Conservation (phyloP, 2,888 invertebrate genomes). For the Agrotis ipsilon region DNA sequence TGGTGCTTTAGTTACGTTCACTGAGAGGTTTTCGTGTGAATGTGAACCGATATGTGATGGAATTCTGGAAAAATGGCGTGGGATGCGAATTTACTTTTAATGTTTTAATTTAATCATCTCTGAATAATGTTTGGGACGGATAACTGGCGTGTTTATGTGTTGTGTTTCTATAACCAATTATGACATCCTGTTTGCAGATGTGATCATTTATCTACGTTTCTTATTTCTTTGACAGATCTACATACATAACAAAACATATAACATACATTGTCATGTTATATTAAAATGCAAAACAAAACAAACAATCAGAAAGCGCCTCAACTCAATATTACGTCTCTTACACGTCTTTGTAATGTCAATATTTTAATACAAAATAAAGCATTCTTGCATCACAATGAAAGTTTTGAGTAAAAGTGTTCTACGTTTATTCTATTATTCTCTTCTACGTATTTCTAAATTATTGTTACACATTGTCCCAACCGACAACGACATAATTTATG, state of each 20-base stretch:
- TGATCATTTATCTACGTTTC: too few relatives aligned
- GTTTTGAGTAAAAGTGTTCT: slow-evolving; percentile 54
- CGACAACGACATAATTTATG: slow-evolving; percentile 65
- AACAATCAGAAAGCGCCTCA: slow-evolving; percentile 23
- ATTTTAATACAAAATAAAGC: slow-evolving; percentile 34
- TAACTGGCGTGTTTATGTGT: too few relatives aligned
- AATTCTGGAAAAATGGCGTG: background rate
- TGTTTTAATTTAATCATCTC: too few relatives aligned
- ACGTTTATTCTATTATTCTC: slow-evolving; percentile 51
- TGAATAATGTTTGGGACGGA: too few relatives aligned
- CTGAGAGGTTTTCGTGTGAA: slow-evolving; percentile 35
- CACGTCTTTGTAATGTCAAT: slow-evolving; percentile 34
- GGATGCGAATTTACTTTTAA: background rate
- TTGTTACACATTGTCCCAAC: slow-evolving; percentile 58
- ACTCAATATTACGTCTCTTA: slow-evolving; percentile 2
- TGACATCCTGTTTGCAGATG: background rate
- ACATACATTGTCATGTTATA: background rate
- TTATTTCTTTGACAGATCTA: background rate
- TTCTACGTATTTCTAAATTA: slow-evolving; percentile 58
- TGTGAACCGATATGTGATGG: slow-evolving; percentile 14
- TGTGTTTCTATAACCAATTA: too few relatives aligned
- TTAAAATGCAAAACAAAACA: slow-evolving; percentile 9
- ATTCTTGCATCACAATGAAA: slow-evolving; percentile 51
- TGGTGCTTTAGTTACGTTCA: slow-evolving; percentile 41
- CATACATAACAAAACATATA: slow-evolving; percentile 8